Evolutionary conservation across 2,888 invertebrate species (phyloP).

Genomic region (Oscheius myriophilus): DNA sequence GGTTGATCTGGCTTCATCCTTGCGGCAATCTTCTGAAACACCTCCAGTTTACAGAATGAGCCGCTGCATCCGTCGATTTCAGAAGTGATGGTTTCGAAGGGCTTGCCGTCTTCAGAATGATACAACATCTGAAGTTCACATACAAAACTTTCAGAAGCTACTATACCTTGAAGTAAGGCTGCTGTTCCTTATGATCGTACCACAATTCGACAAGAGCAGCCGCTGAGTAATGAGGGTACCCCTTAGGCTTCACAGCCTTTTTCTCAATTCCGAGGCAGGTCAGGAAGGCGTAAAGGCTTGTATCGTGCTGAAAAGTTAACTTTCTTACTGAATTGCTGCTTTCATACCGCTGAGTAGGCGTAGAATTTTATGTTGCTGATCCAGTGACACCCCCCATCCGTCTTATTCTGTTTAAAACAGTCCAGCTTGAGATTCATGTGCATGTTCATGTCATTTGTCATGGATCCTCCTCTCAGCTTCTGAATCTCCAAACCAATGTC

Average conservation of each 20-base stretch:
- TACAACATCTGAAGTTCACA: constrained; percentile 41
- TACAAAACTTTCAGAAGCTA: background rate
- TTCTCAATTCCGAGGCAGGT: constrained; percentile 46
- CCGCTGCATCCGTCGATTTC: constrained; percentile 40
- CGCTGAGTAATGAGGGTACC: constrained; percentile 54
- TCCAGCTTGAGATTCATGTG: constrained; percentile 47
- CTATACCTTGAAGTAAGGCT: constrained; percentile 43
- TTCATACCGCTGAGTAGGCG: constrained; percentile 52
- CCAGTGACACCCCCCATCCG: constrained; percentile 45
- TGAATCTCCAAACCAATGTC: constrained; percentile 45
- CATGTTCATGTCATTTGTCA: constrained; percentile 50
- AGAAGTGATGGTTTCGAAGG: constrained; percentile 34
- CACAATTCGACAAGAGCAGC: constrained; percentile 54
- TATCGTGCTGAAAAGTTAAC: constrained; percentile 50
- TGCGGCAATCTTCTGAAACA: constrained; percentile 29
- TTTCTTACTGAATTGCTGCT: background rate
- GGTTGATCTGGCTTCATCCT: constrained; percentile 28
- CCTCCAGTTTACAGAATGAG: constrained; percentile 38
- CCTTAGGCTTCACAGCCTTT: constrained; percentile 36
- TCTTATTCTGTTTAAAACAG: constrained; percentile 18
- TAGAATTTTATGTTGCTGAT: constrained; percentile 51
- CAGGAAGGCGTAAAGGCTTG: constrained; percentile 53
- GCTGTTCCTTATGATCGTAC: constrained; percentile 30
- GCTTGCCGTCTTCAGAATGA: constrained; percentile 36
- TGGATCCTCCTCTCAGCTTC: constrained; percentile 43